Conservation (phyloP, 30 jellyfish, hydroid and myxozoan species). For the Nemopilema nomurai region DNA sequence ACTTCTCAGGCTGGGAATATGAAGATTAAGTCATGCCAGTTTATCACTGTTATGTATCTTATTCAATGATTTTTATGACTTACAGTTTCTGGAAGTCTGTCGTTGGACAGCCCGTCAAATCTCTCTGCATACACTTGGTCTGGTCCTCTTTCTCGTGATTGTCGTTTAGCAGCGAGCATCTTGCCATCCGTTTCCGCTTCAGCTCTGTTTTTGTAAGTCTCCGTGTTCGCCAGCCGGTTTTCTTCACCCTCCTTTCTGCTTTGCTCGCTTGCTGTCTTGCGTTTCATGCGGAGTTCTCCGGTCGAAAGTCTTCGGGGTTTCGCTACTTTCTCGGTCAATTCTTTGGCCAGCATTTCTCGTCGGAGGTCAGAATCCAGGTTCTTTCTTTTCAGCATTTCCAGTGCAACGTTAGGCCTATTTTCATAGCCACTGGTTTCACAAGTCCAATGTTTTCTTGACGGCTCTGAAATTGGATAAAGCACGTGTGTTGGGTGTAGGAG, state of each 20-base stretch:
- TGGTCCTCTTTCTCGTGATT: neutral
- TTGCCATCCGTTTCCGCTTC: neutral
- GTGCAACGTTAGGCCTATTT: constrained; percentile 5
- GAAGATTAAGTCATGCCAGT: too few species aligned
- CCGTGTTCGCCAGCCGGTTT: too few species aligned
- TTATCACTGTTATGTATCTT: too few species aligned
- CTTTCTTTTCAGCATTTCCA: constrained; percentile 25
- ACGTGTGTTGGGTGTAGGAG: neutral
- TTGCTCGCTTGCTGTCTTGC: neutral
- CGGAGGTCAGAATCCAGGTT: constrained; percentile 13
- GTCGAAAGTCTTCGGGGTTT: constrained; percentile 19
- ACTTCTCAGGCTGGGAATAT: too few species aligned
- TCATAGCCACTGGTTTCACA: neutral
- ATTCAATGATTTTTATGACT: neutral
- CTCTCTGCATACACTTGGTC: neutral
- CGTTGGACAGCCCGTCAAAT: neutral
- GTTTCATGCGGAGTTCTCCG: constrained; percentile 20
- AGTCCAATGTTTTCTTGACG: neutral
- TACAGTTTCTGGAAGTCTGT: neutral
- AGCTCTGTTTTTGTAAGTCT: too few species aligned
- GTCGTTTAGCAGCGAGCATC: neutral
- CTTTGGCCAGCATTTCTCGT: constrained; percentile 13
- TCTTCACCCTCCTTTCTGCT: too few species aligned
- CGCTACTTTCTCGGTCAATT: neutral
- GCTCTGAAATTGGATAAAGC: neutral